Base-by-base conservation (phyloP, 1,140 invertebrate species). In the Myzus persicae region DNA sequence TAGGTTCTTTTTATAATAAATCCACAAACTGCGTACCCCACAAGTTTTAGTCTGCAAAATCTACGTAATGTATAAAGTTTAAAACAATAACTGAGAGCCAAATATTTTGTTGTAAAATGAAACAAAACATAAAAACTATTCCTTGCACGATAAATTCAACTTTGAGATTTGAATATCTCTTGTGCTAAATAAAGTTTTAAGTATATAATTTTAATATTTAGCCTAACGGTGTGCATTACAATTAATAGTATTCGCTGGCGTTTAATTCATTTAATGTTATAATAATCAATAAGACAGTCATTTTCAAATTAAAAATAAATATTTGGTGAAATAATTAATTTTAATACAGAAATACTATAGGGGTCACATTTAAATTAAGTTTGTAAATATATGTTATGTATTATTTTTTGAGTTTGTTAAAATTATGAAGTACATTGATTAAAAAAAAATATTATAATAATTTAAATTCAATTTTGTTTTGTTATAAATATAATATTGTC, bases 41-140 rank as follows among this genome's bases (percentile, higher is more conserved):
- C 88, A 51, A 89, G 88, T 89, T 89, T 89, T 89, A 9, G 88
- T 38, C 36, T 89, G 48, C 11, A 40, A 54, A 54, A 36, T n/a
- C 87, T 51, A 40, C 31, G 88, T 54, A 54, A 48, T 89, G 88
- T 89, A 54, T 40, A 89, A 89, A 89, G 88, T 89, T 89, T 89
- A 26, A 89, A 89, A 89, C 88, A 89, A 89, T 89, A 54, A 54
- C 88, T 54, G 88, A 26, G 48, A 89, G 88, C 85, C 31, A 88
- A 88, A 20, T 88, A 48, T n/a, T 88, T 31, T 44, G 42, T 44
- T 46, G 85, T 46, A n/a, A 88, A 88, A 88, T 14, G 82, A 42
- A 42, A 84, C 14, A 36, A 88, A 88, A 88, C 85, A 88, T 46
- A 48, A 88, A 87, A 87, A n/a, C 84, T 31, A 44, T 44, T 89